Evolutionary conservation across 2,113 vertebrate species (phyloP).

Genomic region (Chinchilla lanigera): DNA sequence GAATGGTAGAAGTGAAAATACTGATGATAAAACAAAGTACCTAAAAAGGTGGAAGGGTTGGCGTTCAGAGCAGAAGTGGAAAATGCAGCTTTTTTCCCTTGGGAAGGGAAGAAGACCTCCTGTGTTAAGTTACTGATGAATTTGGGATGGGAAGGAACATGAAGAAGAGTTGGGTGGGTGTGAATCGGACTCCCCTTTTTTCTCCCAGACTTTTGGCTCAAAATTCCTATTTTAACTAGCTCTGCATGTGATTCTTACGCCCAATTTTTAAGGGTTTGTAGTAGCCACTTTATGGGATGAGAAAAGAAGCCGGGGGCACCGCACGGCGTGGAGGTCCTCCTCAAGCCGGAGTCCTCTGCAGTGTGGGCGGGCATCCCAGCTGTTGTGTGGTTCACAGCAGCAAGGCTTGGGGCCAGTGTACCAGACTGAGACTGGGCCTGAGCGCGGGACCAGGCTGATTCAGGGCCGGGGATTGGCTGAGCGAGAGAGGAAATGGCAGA

Average conservation of each 20-base stretch:
- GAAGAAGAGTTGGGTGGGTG: not conserved
- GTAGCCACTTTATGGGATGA: not conserved
- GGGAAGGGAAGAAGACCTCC: not conserved
- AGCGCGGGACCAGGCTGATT: not conserved
- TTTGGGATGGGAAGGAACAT: not conserved
- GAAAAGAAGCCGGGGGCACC: not conserved
- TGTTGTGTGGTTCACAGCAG: not conserved
- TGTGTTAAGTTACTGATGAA: not conserved
- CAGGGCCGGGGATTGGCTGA: not conserved
- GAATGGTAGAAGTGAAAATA: not conserved
- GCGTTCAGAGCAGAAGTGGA: not conserved
- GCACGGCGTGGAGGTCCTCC: not conserved
- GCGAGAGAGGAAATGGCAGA: not conserved
- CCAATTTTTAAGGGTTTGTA: not conserved
- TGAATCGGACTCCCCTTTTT: not conserved
- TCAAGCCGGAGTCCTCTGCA: not conserved
- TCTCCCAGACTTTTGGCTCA: not conserved
- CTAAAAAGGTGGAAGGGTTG: not conserved
- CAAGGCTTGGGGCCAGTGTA: not conserved
- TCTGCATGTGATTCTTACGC: not conserved
- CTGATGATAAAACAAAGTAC: not conserved
- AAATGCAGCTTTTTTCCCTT: not conserved
- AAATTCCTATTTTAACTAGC: not conserved
- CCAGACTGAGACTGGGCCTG: not conserved
- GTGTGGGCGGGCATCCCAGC: not conserved